A percentile compares a stretch with the other conserved stretches of the same genome.
These are phyloP conservation scores for Nymphalis urticae DNA, from an alignment of 2,888 invertebrate genomes.

Conservation along the genomic window DNA sequence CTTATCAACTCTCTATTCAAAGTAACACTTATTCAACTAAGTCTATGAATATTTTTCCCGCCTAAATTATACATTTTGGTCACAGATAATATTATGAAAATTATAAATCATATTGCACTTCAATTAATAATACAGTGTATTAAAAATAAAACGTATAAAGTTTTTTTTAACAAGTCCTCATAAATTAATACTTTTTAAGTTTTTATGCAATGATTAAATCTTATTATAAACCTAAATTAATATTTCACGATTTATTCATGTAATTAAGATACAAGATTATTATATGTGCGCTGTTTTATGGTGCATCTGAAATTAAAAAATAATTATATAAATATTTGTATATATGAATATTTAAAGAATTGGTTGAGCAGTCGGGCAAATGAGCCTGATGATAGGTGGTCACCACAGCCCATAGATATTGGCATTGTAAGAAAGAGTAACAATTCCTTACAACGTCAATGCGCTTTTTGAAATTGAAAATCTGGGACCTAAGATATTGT, in stretches of 20 bases:
- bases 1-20: background rate
- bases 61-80: background rate
- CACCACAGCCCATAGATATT: too few relatives aligned
- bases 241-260: background rate
- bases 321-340: background rate
- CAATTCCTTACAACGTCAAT: too few relatives aligned
- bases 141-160: background rate
- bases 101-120: background rate
- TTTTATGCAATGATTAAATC: background rate
- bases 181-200: background rate
- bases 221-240: background rate
- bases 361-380: background rate
- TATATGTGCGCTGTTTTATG: slow-evolving; percentile 1
- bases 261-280: background rate
- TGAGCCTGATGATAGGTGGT: background rate
- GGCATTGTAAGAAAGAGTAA: too few relatives aligned
- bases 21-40: background rate
- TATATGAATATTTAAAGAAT: background rate
- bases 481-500: too few relatives aligned
- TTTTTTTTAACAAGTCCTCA: background rate
- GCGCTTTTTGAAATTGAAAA: too few relatives aligned
- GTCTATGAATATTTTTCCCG: background rate
- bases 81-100: background rate
- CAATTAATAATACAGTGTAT: background rate
- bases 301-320: slow-evolving; percentile 18